phyloP scores from a whole-genome alignment of 2,797 vertebrate genomes.

The Taenioides sp. region DNA sequence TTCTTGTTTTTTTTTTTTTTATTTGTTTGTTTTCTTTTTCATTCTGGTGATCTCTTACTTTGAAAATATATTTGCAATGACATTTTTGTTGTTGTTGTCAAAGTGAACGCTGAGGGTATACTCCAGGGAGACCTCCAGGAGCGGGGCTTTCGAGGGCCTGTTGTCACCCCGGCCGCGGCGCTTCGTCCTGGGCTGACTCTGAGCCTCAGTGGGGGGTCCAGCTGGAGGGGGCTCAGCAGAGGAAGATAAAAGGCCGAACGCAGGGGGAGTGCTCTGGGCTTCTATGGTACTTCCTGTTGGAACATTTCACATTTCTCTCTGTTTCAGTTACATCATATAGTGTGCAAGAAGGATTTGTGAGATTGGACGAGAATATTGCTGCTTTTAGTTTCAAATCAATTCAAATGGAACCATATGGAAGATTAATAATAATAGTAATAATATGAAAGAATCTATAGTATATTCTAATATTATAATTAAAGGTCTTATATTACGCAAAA shows the following conservation, averaged over 20 bases:
- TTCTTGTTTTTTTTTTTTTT: too few relatives aligned
- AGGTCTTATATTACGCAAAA: too few relatives aligned
- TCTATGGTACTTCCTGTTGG: conserved; percentile 24
- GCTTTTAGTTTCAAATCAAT: too few relatives aligned
- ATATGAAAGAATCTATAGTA: too few relatives aligned
- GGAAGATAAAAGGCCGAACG: conserved; percentile 63
- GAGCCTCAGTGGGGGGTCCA: conserved; percentile 41
- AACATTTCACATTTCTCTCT: conserved; percentile 1
- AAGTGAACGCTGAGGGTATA: neutral
- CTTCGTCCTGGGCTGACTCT: conserved; percentile 48
- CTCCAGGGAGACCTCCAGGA: conserved; percentile 9
- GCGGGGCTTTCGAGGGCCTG: conserved; percentile 8
- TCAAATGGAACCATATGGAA: too few relatives aligned
- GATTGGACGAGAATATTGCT: neutral
- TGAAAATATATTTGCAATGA: too few relatives aligned
- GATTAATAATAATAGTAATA: too few relatives aligned
- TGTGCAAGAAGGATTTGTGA: neutral
- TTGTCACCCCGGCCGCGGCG: conserved; percentile 27
- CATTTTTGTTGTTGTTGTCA: too few relatives aligned
- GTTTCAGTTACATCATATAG: conserved; percentile 6
- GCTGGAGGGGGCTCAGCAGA: conserved; percentile 65
- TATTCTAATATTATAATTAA: too few relatives aligned
- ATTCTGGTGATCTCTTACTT: too few relatives aligned
- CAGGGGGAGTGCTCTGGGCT: conserved; percentile 44
- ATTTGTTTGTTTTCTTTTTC: too few relatives aligned